phyloP scores from a whole-genome alignment of 2,888 invertebrate genomes.

The Apamea monoglypha region DNA sequence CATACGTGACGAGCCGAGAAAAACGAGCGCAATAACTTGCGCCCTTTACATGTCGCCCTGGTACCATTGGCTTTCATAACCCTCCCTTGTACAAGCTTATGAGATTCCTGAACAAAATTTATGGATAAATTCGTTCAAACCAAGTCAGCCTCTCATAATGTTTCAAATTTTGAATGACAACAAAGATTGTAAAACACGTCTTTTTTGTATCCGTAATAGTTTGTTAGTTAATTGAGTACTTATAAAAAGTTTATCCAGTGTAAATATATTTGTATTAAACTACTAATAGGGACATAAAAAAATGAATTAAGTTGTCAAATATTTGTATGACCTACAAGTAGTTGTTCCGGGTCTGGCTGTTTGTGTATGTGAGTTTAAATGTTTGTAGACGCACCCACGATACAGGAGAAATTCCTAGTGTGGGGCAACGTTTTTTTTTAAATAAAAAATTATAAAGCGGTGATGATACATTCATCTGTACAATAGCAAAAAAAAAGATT shows the following conservation, averaged over 20 bases:
- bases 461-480: background rate
- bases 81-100: constrained; percentile 27
- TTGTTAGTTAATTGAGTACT: too few species aligned
- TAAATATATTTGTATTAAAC: too few species aligned
- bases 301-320: too few species aligned
- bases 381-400: too few species aligned
- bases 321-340: too few species aligned
- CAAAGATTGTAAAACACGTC: background rate
- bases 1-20: constrained; percentile 47
- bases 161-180: background rate
- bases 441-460: too few species aligned
- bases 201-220: background rate
- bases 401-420: too few species aligned
- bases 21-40: constrained; percentile 52
- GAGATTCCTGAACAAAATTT: constrained; percentile 41
- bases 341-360: too few species aligned
- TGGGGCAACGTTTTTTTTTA: too few species aligned
- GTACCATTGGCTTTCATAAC: constrained; percentile 32
- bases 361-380: too few species aligned
- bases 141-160: background rate
- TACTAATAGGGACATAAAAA: too few species aligned
- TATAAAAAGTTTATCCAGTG: too few species aligned
- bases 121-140: background rate
- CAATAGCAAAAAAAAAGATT: background rate
- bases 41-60: constrained; percentile 21